Evolutionary conservation across 64 coral and sea anemone genomes (phyloP).

Genomic region (Cladopsammia gracilis): DNA sequence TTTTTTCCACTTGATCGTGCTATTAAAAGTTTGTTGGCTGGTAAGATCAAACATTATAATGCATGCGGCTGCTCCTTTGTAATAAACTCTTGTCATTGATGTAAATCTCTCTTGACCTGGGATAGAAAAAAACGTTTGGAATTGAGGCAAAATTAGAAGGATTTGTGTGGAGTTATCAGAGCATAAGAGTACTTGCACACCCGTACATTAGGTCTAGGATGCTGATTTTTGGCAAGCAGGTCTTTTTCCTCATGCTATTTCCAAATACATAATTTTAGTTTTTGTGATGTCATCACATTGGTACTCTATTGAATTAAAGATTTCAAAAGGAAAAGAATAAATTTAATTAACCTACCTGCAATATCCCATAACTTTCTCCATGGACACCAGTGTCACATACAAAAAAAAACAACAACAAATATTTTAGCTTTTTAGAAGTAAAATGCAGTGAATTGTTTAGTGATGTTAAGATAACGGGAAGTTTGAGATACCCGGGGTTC

Average conservation of each 20-base stretch:
- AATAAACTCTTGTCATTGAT: constrained; percentile 98
- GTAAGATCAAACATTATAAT: constrained; percentile 96
- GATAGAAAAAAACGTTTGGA: not conserved
- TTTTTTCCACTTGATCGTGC: constrained; percentile 94
- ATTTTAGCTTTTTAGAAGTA: too few species aligned
- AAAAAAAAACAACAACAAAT: not conserved
- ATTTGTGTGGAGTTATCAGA: too few species aligned
- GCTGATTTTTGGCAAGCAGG: too few species aligned
- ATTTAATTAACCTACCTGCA: constrained; percentile 75
- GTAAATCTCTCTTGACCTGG: constrained; percentile 96
- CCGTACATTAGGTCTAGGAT: too few species aligned
- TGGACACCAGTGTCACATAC: not conserved
- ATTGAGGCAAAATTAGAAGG: too few species aligned
- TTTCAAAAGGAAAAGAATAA: not conserved
- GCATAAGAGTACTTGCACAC: too few species aligned
- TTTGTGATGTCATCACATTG: too few species aligned
- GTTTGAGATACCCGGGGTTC: too few species aligned
- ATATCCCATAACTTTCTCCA: constrained; percentile 94
- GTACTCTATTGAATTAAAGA: not conserved
- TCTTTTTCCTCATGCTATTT: too few species aligned
- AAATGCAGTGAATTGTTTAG: too few species aligned
- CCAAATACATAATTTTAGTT: too few species aligned
- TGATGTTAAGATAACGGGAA: too few species aligned
- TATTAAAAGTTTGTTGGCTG: constrained; percentile 91
- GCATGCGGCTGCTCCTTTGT: constrained; percentile 93